Conservation (phyloP, 2,113 vertebrate genomes). For the Callipepla squamata region DNA sequence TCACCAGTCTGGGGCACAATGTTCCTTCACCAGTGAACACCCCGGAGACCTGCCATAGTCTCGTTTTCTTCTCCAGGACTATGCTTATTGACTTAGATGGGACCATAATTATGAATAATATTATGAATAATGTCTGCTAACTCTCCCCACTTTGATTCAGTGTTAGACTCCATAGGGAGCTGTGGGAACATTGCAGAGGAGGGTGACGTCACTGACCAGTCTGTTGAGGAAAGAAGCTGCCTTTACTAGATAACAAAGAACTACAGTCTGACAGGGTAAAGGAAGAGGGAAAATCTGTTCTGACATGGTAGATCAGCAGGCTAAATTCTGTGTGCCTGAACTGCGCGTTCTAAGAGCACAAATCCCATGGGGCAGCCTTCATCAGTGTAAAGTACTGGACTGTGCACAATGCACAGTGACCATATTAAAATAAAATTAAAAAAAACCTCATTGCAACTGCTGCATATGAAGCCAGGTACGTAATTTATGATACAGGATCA, state of each 20-base stretch:
- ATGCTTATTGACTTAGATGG: not conserved
- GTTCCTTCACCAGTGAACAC: not conserved
- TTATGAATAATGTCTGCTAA: not conserved
- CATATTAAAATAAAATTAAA: not conserved
- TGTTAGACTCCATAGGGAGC: not conserved
- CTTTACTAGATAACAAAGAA: not conserved
- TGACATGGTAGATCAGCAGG: not conserved
- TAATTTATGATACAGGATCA: not conserved
- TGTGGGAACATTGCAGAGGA: not conserved
- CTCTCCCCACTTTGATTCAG: not conserved
- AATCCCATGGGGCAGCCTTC: not conserved
- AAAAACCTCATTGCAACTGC: not conserved
- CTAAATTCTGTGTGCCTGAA: not conserved
- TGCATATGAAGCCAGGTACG: not conserved
- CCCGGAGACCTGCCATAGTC: not conserved
- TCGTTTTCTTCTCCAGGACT: not conserved
- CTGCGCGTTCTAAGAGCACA: not conserved
- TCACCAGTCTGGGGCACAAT: accelerated
- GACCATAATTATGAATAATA: not conserved
- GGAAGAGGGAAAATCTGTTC: not conserved
- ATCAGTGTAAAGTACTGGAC: not conserved
- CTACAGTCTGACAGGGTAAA: not conserved
- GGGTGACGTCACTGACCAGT: accelerated
- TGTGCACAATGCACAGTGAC: not conserved
- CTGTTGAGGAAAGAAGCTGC: not conserved